A percentile compares a stretch with the other conserved stretches of the same genome.
Evolutionary conservation across 2,888 invertebrate genomes (phyloP).

Genomic region (Epistrophe grossulariae): DNA sequence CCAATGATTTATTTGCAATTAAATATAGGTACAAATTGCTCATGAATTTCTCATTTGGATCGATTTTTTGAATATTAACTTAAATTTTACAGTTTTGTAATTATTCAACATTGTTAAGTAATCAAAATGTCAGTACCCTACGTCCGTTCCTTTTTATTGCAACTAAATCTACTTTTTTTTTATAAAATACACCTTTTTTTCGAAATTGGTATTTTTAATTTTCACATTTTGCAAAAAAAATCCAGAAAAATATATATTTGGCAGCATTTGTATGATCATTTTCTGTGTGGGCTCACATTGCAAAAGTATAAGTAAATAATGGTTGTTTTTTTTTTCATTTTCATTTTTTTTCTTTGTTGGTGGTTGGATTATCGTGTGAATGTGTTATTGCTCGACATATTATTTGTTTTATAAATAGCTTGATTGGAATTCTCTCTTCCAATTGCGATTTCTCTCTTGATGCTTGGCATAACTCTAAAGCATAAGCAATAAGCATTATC

Average conservation of each 20-base stretch:
- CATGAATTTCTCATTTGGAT: too few relatives aligned
- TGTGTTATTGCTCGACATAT: constrained; percentile 63
- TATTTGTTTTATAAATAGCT: constrained; percentile 76
- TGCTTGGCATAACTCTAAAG: neutral
- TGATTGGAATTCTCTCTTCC: constrained; percentile 73
- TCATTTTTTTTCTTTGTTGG: constrained; percentile 22
- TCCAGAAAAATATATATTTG: neutral
- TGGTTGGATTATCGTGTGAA: constrained; percentile 48
- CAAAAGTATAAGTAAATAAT: constrained; percentile 10
- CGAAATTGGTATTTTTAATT: too few relatives aligned
- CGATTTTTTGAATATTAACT: too few relatives aligned
- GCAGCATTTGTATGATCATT: neutral
- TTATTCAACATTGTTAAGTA: too few relatives aligned
- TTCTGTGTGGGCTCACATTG: neutral
- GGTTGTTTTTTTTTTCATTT: neutral
- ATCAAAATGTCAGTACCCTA: too few relatives aligned
- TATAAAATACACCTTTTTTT: too few relatives aligned
- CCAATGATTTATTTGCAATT: too few relatives aligned
- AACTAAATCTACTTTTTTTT: too few relatives aligned
- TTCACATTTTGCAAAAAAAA: too few relatives aligned
- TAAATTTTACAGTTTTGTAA: too few relatives aligned
- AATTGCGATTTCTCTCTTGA: constrained; percentile 71
- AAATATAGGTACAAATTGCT: too few relatives aligned
- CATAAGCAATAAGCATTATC: constrained; percentile 51
- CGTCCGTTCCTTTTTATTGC: too few relatives aligned